Conservation (phyloP, 2,113 vertebrate genomes). For the Nothocercus nigrocapillus region DNA sequence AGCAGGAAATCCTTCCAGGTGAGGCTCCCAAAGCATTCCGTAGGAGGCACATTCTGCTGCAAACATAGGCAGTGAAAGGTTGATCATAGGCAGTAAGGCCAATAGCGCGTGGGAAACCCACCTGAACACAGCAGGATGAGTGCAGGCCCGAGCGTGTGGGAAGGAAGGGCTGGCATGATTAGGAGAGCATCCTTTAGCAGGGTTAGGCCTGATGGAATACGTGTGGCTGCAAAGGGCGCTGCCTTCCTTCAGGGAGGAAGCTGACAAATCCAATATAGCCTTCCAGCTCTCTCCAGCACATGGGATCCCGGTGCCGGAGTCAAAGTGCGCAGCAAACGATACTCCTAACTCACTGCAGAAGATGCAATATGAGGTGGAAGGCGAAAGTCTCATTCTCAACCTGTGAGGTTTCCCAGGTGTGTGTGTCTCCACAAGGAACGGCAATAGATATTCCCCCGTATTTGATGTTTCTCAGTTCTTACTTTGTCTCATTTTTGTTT, state of each 20-base stretch:
- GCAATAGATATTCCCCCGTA: neutral
- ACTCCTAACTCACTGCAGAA: neutral
- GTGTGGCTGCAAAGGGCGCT: neutral
- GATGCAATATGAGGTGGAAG: neutral
- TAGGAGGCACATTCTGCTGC: neutral
- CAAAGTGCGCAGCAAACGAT: neutral
- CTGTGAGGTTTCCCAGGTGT: neutral
- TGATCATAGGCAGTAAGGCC: neutral
- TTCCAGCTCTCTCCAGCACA: neutral
- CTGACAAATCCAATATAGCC: neutral
- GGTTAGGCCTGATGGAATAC: neutral
- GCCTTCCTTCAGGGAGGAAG: neutral
- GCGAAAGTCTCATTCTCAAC: neutral
- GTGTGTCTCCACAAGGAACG: neutral
- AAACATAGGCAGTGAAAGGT: neutral
- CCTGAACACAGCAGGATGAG: accelerated
- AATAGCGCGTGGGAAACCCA: neutral
- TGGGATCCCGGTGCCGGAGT: neutral
- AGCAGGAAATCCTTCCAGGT: neutral
- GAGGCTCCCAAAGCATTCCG: neutral
- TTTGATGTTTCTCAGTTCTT: neutral
- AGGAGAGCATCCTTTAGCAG: neutral
- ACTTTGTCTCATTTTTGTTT: neutral
- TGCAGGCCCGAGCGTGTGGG: accelerated
- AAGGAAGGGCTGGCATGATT: neutral